phyloP scores from a whole-genome alignment of 2,888 invertebrate species.

The Caenorhabditis parvicauda region DNA sequence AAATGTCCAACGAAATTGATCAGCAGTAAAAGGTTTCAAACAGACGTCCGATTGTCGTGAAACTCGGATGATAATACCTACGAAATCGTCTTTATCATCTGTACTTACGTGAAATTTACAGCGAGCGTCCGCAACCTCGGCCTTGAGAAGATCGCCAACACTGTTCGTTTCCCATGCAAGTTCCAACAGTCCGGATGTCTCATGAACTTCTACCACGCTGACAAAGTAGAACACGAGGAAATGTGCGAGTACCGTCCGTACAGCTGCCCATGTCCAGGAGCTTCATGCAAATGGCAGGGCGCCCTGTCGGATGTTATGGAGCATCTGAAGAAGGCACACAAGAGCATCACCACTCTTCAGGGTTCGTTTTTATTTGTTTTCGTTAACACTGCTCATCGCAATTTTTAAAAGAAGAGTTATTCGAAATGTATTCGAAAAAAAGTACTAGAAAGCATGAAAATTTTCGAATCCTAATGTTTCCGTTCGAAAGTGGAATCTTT shows the following conservation, averaged over 20 bases:
- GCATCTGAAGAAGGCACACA: constrained; percentile 84
- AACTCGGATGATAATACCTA: too few species aligned
- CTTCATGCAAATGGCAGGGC: constrained; percentile 98
- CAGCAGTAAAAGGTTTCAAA: too few species aligned
- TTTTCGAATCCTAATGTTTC: too few species aligned
- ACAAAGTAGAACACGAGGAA: constrained; percentile 97
- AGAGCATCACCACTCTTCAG: constrained; percentile 95
- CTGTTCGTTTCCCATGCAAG: constrained; percentile 97
- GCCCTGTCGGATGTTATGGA: constrained; percentile 96
- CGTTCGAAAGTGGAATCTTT: too few species aligned
- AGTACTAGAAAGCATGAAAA: too few species aligned
- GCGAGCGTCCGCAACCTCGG: constrained; percentile 95
- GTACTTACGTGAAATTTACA: constrained; percentile 63
- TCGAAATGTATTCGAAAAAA: too few species aligned
- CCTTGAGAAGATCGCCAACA: constrained; percentile 98
- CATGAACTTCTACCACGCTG: constrained; percentile 69
- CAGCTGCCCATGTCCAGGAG: constrained; percentile 97
- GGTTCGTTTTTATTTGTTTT: constrained; percentile 67
- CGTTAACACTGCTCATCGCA: background rate
- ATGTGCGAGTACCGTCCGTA: constrained; percentile 96
- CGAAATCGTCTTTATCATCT: background rate
- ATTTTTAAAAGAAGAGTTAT: too few species aligned
- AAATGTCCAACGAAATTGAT: too few species aligned
- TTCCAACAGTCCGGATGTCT: constrained; percentile 93
- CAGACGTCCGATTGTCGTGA: too few species aligned